These are phyloP conservation scores for Drosophila rufa DNA, from an alignment of 1,140 invertebrate genomes.

Conservation along the genomic window DNA sequence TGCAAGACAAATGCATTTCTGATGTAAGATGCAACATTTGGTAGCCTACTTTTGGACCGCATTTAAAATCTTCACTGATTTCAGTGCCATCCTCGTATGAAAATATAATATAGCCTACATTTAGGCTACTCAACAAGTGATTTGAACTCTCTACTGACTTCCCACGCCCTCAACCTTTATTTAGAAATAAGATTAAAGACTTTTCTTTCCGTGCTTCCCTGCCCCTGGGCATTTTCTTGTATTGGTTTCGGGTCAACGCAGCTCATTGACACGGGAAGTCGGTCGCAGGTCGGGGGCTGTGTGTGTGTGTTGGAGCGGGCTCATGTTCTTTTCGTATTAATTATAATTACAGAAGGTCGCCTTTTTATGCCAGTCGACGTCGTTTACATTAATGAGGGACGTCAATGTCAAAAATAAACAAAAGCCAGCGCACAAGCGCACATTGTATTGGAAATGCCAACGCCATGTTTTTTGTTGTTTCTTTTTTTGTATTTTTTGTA, in stretches of 20 bases:
- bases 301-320: slow-evolving; percentile 14
- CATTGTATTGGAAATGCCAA: slow-evolving; percentile 45
- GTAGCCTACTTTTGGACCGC: too few relatives aligned
- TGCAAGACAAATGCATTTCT: background rate
- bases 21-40: background rate
- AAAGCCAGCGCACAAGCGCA: slow-evolving; percentile 13
- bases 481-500: background rate
- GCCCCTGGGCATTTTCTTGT: slow-evolving; percentile 16
- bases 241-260: slow-evolving; percentile 64
- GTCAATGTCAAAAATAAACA: slow-evolving; percentile 55
- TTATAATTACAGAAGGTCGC: slow-evolving; percentile 77
- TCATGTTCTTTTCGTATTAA: slow-evolving; percentile 78
- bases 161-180: background rate
- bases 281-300: background rate
- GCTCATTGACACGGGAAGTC: slow-evolving; percentile 36
- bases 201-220: background rate
- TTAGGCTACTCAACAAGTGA: background rate
- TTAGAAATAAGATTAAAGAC: too few relatives aligned
- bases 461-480: slow-evolving; percentile 23
- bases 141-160: background rate
- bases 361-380: slow-evolving; percentile 61
- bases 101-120: background rate
- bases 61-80: too few relatives aligned
- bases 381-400: slow-evolving; percentile 67
- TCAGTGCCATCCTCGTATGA: too few relatives aligned